phyloP scores from a whole-genome alignment of 2,888 invertebrate species.

The Ypsolopha sequella region DNA sequence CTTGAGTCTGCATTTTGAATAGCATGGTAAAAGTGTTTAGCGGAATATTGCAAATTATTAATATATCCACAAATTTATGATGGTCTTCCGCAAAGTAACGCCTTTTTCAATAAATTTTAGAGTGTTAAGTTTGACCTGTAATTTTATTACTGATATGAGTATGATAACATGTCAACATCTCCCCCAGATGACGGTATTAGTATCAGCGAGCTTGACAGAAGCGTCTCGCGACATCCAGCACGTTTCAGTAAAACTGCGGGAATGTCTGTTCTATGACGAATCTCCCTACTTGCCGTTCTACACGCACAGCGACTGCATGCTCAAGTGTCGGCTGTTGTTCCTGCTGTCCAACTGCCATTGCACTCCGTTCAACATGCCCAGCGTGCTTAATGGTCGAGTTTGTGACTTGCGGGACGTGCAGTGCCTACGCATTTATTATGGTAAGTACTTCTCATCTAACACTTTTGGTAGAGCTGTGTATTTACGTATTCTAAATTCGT shows the following conservation, averaged over 20 bases:
- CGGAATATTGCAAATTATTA: no score
- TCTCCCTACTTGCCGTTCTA: constrained; percentile 52
- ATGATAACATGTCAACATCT: constrained; percentile 5
- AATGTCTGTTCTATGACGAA: constrained; percentile 72
- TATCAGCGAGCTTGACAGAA: constrained; percentile 51
- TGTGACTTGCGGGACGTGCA: constrained; percentile 64
- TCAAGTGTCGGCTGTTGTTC: constrained; percentile 68
- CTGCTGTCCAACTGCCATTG: constrained; percentile 64
- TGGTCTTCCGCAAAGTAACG: no score
- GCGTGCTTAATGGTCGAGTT: constrained; percentile 35
- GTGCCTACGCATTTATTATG: constrained; percentile 54
- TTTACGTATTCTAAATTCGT: no score
- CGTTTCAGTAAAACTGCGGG: constrained; percentile 46
- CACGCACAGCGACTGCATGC: constrained; percentile 70
- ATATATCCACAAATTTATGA: no score
- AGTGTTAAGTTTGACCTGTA: no score
- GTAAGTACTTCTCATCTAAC: constrained; percentile 25
- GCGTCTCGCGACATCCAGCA: constrained; percentile 59
- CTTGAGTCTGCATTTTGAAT: no score
- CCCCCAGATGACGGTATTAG: constrained; percentile 47
- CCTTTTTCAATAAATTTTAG: no score
- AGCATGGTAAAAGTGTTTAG: no score
- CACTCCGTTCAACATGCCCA: constrained; percentile 69
- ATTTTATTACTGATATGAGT: no score
- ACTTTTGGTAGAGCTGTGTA: no score